phyloP scores from a whole-genome alignment of 2,888 invertebrate genomes.

The Schrankia costaestrigalis region DNA sequence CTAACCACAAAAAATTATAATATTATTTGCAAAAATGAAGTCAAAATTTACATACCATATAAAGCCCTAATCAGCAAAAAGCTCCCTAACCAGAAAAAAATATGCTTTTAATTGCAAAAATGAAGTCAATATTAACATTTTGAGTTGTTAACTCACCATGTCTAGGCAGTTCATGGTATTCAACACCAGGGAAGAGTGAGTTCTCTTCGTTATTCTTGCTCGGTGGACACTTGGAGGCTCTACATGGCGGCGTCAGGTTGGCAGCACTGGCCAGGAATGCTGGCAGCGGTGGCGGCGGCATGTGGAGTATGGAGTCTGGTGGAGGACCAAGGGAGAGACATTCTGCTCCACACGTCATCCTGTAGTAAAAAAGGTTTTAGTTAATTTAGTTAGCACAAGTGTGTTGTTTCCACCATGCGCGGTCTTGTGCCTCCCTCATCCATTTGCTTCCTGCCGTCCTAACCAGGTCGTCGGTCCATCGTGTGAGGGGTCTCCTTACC shows the following conservation, averaged over 20 bases:
- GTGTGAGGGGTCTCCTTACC: too few species aligned
- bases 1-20: too few species aligned
- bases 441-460: too few species aligned
- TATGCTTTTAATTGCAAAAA: background rate
- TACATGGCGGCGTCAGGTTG: conserved; percentile 83
- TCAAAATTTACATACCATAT: too few species aligned
- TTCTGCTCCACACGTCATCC: conserved; percentile 82
- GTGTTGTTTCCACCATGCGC: background rate
- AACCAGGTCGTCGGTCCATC: too few species aligned
- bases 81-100: too few species aligned
- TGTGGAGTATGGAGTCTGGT: conserved; percentile 89
- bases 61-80: too few species aligned
- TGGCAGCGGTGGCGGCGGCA: conserved; percentile 93
- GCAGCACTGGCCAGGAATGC: conserved; percentile 83
- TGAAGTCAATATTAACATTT: background rate
- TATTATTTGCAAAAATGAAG: too few species aligned
- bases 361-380: conserved; percentile 18
- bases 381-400: background rate
- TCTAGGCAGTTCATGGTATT: conserved; percentile 89
- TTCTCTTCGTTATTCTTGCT: conserved; percentile 75
- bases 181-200: conserved; percentile 82
- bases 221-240: conserved; percentile 83
- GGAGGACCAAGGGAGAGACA: conserved; percentile 86
- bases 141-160: conserved; percentile 78
- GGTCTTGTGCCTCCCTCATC: background rate